Percentiles rank a stretch among this genome's conserved stretches.
These are phyloP conservation scores for Lethenteron camtschaticum DNA, from an alignment of 2,113 vertebrate genomes.

Conservation along the genomic window DNA sequence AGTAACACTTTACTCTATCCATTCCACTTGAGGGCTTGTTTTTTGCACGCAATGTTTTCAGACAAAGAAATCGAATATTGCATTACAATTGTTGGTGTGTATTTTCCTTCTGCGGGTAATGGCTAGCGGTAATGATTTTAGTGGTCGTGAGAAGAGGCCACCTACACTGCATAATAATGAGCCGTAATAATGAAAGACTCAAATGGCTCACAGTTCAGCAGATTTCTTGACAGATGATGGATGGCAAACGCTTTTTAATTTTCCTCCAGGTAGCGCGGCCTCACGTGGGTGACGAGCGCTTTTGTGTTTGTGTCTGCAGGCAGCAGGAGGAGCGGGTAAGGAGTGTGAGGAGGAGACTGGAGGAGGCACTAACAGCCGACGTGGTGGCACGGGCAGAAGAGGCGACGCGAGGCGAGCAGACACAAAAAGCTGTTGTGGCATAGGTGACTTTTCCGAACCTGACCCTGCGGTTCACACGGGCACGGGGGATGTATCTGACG, in stretches of 20 bases:
- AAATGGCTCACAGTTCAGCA: background rate
- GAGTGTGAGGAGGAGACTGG: slow-evolving; percentile 54
- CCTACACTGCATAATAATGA: background rate
- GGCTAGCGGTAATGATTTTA: too few species aligned
- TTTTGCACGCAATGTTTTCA: too few species aligned
- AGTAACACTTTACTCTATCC: too few species aligned
- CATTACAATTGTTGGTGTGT: too few species aligned
- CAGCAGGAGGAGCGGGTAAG: slow-evolving; percentile 66
- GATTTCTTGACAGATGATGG: background rate
- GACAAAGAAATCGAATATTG: too few species aligned
- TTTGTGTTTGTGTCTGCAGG: slow-evolving; percentile 22
- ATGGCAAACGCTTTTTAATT: background rate
- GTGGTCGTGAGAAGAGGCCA: background rate
- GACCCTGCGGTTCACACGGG: too few species aligned
- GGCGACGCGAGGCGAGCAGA: slow-evolving; percentile 11
- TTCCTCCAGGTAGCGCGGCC: background rate
- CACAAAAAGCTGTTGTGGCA: too few species aligned
- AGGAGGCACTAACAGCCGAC: slow-evolving; percentile 65
- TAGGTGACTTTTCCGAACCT: too few species aligned
- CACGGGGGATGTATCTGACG: too few species aligned
- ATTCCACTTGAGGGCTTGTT: too few species aligned
- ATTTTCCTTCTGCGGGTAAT: too few species aligned
- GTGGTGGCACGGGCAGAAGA: slow-evolving; percentile 45
- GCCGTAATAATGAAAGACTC: background rate
- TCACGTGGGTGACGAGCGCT: background rate